These are phyloP conservation scores for Ormyrus nitidulus DNA, from an alignment of 2,888 invertebrate species.

Conservation along the genomic window DNA sequence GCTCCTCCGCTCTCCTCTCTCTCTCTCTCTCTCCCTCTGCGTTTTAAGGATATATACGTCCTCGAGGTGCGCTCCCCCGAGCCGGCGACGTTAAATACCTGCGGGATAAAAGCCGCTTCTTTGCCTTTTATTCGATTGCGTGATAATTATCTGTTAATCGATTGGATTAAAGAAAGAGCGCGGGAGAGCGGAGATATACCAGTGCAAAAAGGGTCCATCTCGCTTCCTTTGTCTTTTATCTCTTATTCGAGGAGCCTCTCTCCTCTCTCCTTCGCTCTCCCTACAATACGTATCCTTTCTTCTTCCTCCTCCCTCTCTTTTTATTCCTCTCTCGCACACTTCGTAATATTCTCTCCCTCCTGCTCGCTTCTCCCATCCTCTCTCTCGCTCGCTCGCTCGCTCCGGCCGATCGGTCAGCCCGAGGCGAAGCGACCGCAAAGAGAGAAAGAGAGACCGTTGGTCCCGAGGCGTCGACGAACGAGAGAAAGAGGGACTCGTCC, in stretches of 20 bases:
- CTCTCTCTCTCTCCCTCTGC: conserved; percentile 7
- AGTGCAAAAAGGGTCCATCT: conserved; percentile 3
- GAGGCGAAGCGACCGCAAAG: conserved; percentile 19
- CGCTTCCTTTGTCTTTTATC: conserved; percentile 8
- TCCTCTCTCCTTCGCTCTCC: conserved; percentile 19
- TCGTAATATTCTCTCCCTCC: conserved; percentile 29
- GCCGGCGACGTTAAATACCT: too few relatives aligned
- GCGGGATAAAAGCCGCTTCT: neutral
- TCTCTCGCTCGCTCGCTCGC: conserved; percentile 15
- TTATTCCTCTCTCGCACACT: conserved; percentile 7
- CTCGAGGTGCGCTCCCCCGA: too few relatives aligned
- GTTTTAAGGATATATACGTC: too few relatives aligned
- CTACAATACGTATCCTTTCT: conserved; percentile 13
- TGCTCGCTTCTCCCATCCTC: neutral
- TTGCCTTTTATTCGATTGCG: too few relatives aligned
- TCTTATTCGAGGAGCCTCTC: neutral
- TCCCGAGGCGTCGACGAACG: conserved; percentile 14
- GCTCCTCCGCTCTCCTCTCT: neutral
- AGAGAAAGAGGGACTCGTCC: neutral
- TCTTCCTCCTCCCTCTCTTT: neutral
- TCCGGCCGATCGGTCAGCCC: conserved; percentile 21
- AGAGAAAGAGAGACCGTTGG: neutral
- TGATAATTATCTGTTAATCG: too few relatives aligned
- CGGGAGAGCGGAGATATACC: conserved; percentile 57
- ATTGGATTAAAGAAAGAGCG: conserved; percentile 36